These are phyloP conservation scores for Cydia amplana DNA, from an alignment of 1,140 invertebrate genomes.

Conservation along the genomic window DNA sequence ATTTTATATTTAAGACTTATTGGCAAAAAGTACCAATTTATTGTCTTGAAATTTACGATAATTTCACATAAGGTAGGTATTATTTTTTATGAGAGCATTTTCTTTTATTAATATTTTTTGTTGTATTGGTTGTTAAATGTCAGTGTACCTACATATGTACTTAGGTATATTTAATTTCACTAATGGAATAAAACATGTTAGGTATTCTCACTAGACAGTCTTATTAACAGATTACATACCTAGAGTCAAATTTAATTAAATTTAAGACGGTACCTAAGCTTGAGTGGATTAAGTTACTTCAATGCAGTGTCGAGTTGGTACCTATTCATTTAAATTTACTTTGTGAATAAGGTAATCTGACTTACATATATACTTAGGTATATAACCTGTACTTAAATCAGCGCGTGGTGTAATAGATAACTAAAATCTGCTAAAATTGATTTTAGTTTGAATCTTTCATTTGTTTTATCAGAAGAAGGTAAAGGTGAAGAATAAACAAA, in stretches of 20 bases:
- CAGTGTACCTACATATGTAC: neutral
- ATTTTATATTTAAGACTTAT: neutral
- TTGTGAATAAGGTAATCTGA: neutral
- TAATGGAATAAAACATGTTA: neutral
- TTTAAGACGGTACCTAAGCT: neutral
- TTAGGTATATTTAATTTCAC: neutral
- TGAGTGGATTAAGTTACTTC: constrained; percentile 5
- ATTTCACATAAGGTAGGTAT: neutral
- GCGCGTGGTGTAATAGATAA: too few species aligned
- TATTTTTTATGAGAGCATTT: neutral
- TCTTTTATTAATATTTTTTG: too few species aligned
- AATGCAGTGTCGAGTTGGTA: neutral
- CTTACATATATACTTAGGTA: neutral
- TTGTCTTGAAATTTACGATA: neutral
- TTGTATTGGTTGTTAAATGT: neutral
- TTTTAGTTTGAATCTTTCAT: too few species aligned
- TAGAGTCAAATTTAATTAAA: neutral
- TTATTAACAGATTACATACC: neutral
- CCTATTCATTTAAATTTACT: neutral
- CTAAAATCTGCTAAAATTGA: too few species aligned
- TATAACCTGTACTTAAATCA: neutral
- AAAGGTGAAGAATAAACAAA: too few species aligned
- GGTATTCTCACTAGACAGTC: neutral
- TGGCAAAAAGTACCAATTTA: neutral
- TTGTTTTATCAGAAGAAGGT: too few species aligned